Percentiles rank a stretch among this genome's conserved stretches.
phyloP scores from a whole-genome alignment of 2,797 vertebrate genomes.

The Hyperoplus lanceolatus region DNA sequence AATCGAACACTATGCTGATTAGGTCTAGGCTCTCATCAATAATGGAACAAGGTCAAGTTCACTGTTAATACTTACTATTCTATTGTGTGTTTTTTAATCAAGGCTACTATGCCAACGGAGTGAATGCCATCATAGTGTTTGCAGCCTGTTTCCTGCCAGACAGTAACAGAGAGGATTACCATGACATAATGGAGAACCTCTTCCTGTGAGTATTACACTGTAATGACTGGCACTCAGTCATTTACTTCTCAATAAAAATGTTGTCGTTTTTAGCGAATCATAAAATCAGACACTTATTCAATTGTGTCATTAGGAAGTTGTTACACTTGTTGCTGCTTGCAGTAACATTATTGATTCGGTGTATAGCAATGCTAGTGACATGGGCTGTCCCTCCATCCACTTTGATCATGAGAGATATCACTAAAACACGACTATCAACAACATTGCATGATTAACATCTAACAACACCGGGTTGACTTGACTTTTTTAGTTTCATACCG shows the following conservation, averaged over 20 bases:
- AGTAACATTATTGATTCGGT: neutral
- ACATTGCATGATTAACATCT: neutral
- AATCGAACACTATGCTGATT: slow-evolving; percentile 51
- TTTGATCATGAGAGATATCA: neutral
- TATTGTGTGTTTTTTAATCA: slow-evolving; percentile 48
- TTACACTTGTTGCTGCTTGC: neutral
- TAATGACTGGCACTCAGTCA: neutral
- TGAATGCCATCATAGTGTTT: slow-evolving; percentile 99
- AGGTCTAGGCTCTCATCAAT: slow-evolving; percentile 21
- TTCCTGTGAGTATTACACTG: slow-evolving; percentile 90
- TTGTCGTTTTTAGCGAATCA: neutral
- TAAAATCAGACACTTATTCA: neutral
- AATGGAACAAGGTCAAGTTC: slow-evolving; percentile 32
- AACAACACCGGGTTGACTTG: neutral
- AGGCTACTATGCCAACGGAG: slow-evolving; percentile 96
- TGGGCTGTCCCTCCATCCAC: neutral
- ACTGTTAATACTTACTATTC: slow-evolving; percentile 31
- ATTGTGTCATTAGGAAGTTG: neutral
- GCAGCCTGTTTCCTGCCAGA: slow-evolving; percentile 98
- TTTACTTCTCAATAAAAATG: neutral
- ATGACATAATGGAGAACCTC: slow-evolving; percentile 99
- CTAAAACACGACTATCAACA: neutral
- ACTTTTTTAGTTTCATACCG: neutral
- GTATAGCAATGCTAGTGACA: neutral
- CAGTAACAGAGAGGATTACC: slow-evolving; percentile 94